Evolutionary conservation across 2,888 invertebrate species (phyloP), one percentile per base, ranked within the genome.

Genomic region (Sarcophaga rosellei): DNA sequence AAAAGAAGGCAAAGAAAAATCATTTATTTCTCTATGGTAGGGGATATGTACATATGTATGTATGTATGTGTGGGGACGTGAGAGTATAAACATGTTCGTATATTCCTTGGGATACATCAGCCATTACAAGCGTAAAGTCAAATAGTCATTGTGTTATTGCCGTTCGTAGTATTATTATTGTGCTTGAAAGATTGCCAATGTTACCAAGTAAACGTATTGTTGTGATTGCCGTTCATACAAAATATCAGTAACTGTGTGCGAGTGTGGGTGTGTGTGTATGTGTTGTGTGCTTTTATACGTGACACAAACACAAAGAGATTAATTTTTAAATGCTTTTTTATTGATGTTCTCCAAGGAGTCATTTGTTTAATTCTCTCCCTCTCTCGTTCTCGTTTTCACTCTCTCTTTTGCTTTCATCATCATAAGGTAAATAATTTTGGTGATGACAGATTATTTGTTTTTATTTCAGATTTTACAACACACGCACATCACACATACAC

Each of bases 291-390:
- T 61, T 61, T 5, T 84, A 79, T 87, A 89, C 88, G 89, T 89
- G 89, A 87, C 84, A 88, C 89, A 88, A 89, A 88, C 89, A 89
- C 87, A 86, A 80, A 66, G 69, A 89, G 88, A 89, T 89, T 89
- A 89, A 89, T 88, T 89, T 88, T 89, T 89, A 89, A 89, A 89
- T 88, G 88, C 86, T 88, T 89, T 89, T 89, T 89, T 89, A 88
- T 88, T 89, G 88, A 85, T 87, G 85, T 84, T 85, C 88, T 88
- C 88, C 73, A 84, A 88, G 78, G 86, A 88, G 81, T 73, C 75
- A 66, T 79, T 23, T 59, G 23, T 23, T 63, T 21, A 72, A 12
- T 35, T 62, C 15, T 44, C 23, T 53, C 70, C 74, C 47, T 15
- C 59, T 68, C 57, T 6, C 23, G n/a, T 35, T 72, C 8, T 10